A percentile compares a stretch with the other conserved stretches of the same genome.
phyloP scores from a whole-genome alignment of 2,888 invertebrate genomes.

The Salpingus planirostris region DNA sequence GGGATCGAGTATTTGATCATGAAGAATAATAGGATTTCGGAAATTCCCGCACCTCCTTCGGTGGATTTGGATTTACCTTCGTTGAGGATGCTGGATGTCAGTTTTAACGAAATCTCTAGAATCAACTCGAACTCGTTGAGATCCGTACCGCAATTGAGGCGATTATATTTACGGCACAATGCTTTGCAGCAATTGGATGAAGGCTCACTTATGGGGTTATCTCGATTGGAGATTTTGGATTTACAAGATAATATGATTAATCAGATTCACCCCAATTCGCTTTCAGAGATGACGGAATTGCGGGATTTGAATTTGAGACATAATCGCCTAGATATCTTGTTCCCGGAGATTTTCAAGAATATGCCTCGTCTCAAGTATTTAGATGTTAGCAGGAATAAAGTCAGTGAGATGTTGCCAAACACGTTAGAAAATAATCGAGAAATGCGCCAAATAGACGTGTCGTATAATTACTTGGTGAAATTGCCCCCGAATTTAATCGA shows the following conservation, averaged over 20 bases:
- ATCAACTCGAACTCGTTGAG: slow-evolving; percentile 57
- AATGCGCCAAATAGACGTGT: slow-evolving; percentile 65
- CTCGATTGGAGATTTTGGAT: slow-evolving; percentile 63
- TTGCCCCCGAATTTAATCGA: slow-evolving; percentile 63
- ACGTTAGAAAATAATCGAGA: slow-evolving; percentile 56
- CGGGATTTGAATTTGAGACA: slow-evolving; percentile 66
- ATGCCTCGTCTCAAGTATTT: slow-evolving; percentile 55
- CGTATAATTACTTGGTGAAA: slow-evolving; percentile 65
- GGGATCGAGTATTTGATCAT: slow-evolving; percentile 68
- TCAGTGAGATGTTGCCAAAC: slow-evolving; percentile 57
- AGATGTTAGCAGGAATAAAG: slow-evolving; percentile 67
- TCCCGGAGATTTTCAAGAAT: slow-evolving; percentile 59
- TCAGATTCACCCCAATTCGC: slow-evolving; percentile 55
- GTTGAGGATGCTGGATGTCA: slow-evolving; percentile 65
- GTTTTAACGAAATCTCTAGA: slow-evolving; percentile 64
- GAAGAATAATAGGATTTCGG: slow-evolving; percentile 60
- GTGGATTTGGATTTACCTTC: slow-evolving; percentile 64
- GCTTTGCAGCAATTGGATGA: slow-evolving; percentile 61
- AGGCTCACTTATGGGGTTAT: slow-evolving; percentile 59
- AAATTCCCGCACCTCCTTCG: slow-evolving; percentile 55
- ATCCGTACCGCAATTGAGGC: slow-evolving; percentile 56
- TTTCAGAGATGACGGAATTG: slow-evolving; percentile 54
- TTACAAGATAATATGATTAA: slow-evolving; percentile 64
- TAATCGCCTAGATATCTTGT: slow-evolving; percentile 64
- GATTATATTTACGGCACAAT: slow-evolving; percentile 65